These are phyloP conservation scores for Eunapius fragilis DNA, from an alignment of 37 sponge, comb jelly and placozoan species.

Conservation along the genomic window DNA sequence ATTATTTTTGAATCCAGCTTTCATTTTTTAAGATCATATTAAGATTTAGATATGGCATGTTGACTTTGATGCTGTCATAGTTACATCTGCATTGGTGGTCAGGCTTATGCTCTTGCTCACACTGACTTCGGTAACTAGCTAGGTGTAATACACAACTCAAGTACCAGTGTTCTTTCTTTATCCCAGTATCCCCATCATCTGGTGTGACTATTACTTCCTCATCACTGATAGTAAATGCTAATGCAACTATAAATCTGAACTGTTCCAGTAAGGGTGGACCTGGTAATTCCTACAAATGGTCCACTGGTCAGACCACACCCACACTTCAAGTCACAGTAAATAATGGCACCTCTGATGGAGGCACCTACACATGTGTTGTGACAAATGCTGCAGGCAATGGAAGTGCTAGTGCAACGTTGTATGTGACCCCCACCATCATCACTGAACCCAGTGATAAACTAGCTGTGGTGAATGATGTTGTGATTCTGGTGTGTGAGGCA, in stretches of 20 bases:
- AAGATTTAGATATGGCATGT: no score
- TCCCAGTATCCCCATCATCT: neutral
- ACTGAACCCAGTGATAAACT: constrained; percentile 11
- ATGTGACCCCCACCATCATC: constrained; percentile 20
- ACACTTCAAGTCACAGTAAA: neutral
- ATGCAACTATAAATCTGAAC: constrained; percentile 7
- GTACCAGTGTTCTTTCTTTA: neutral
- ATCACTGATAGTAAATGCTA: no score
- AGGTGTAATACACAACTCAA: no score
- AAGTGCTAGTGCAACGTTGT: constrained; percentile 12
- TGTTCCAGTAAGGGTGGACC: constrained; percentile 67
- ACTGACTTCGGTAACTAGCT: no score
- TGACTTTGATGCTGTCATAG: no score
- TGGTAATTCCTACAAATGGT: constrained; percentile 38
- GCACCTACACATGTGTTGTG: constrained; percentile 52
- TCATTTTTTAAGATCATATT: no score
- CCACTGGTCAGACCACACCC: neutral
- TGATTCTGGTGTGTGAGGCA: constrained; percentile 45
- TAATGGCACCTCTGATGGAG: constrained; percentile 16
- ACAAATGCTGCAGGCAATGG: constrained; percentile 59
- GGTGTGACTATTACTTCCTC: neutral
- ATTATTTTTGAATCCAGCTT: no score
- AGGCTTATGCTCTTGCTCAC: no score
- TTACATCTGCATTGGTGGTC: no score
- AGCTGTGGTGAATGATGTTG: neutral